Base-by-base conservation (phyloP, 2,888 invertebrate genomes). In the Invenusta paracnida region DNA sequence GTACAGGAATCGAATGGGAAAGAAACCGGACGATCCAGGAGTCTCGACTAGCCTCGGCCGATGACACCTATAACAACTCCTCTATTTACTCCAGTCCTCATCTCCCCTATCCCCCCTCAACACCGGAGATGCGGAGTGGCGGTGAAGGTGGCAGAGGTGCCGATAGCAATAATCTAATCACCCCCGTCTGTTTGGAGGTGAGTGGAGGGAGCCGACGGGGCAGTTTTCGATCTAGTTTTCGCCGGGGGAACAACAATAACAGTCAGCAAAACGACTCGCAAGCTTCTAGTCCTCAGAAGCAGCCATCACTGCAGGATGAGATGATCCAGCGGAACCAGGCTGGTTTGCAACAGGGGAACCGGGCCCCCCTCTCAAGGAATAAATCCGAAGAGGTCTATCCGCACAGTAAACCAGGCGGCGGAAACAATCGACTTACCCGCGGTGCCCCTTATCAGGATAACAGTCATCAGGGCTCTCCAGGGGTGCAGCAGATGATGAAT, bases 381-480 rank as follows among this genome's bases (percentile, higher is more conserved):
- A 86, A 23, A 48, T 17, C 23, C 2, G 85, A 30, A 11, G 23
- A 27, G 87, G 17, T n/a, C 27, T 30, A 67, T 25, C 73, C 73
- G 11, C 73, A 73, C 23, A 73, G 27, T 25, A 73, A 73, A 23
- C 17, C 48, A 17, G 11, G 5, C 5, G 11, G 17, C 11, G 17
- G 48, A 11, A 48, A 48, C 17, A n/a, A n/a, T n/a, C n/a, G n/a
- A n/a, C 5, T 48, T 5, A 48, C 5, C 5, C 5, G 17, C 17
- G 17, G 5, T 23, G 85, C 89, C 91, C 92, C 92, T 97, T 48
- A 17, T 5, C 48, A 48, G 17, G 17, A 5, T 5, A 11, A 5
- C 5, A 17, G 5, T 17, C 48, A 17, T 5, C 48, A 48, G 17
- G 48, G 48, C 5, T 25, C 73, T 2, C 73, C 2, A 73, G 11